A percentile compares a stretch with the other conserved stretches of the same genome.
Evolutionary conservation across 2,888 invertebrate genomes (phyloP).

Genomic region (Parnassius glacialis): DNA sequence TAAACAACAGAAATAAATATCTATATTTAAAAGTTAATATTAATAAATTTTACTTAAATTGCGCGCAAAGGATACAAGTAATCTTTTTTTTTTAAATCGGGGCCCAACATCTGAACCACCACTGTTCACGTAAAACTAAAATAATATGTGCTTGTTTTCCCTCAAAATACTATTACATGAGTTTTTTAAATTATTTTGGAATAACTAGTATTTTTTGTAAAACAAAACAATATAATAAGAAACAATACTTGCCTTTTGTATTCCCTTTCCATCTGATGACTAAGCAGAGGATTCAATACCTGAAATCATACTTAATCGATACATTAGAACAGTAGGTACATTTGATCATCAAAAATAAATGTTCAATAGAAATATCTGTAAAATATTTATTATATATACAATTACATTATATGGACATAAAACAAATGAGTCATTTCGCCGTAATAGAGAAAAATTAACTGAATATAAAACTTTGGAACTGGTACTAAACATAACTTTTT

Average conservation of each 20-base stretch:
- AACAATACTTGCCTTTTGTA: conserved; percentile 5
- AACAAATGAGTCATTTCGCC: conserved; percentile 20
- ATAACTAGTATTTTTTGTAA: background rate
- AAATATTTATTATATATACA: background rate
- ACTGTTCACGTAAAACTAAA: too few species aligned
- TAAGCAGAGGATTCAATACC: background rate
- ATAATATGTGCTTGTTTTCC: too few species aligned
- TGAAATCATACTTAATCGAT: conserved; percentile 17
- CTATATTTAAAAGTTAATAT: too few species aligned
- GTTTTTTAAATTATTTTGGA: background rate
- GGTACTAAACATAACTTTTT: conserved; percentile 13
- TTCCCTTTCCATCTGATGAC: background rate
- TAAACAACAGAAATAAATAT: too few species aligned
- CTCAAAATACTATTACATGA: too few species aligned
- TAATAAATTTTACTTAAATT: too few species aligned
- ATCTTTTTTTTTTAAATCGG: too few species aligned
- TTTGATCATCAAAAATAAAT: background rate
- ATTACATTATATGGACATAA: background rate
- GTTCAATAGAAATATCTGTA: too few species aligned
- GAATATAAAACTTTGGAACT: conserved; percentile 12
- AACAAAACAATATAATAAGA: background rate
- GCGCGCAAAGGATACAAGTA: too few species aligned
- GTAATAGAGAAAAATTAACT: background rate
- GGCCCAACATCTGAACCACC: too few species aligned
- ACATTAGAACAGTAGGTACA: background rate